Evolutionary conservation across 2,113 vertebrate species (phyloP), one percentile per base, ranked within the genome.

Genomic region (Danionella cerebrum): DNA sequence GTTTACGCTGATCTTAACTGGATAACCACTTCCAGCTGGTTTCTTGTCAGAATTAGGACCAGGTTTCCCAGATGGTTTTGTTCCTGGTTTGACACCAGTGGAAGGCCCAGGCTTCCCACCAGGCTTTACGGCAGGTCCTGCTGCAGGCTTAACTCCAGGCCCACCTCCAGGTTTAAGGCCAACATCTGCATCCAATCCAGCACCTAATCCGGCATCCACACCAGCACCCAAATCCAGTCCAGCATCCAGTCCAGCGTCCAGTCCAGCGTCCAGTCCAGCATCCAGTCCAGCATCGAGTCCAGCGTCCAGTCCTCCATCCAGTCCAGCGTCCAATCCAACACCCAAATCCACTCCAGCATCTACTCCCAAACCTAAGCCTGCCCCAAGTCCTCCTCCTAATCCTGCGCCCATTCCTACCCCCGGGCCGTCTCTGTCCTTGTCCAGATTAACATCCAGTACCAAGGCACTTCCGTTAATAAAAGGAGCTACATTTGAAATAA

Each of bases 401-500:
- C 69, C 67, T 1, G 11, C 4, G 0, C 67, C 77, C 5, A 3
- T 16, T 0, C 57, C 66, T 4, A 65, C 65, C 3, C 73, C 72
- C 4, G 24, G 6, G 1, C 71, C 71, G 1, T 10, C 55, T 7
- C 35, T 9, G 5, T n/a, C 51, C 6, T n/a, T 11, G 29, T 59
- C 69, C 2, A 69, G 0, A 1, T 55, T 65, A 9, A 54, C 0
- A 3, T 22, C 64, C 24, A 72, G 4, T 22, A 58, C 76, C 45
- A 71, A 39, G 21, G 67, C 71, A n/a, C 57, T 75, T 63, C 63
- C 82, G 53, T 91, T 79, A 1, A 90, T 90, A 16, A 77, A 92
- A 39, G 85, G 75, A 74, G 90, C 90, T 72, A 84, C 76, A 0
- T 93, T 93, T 73, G 82, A 84, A 41, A 92, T 89, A 19, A 83